These are phyloP conservation scores for Anableps anableps DNA, from an alignment of 2,797 vertebrate genomes.

Conservation along the genomic window DNA sequence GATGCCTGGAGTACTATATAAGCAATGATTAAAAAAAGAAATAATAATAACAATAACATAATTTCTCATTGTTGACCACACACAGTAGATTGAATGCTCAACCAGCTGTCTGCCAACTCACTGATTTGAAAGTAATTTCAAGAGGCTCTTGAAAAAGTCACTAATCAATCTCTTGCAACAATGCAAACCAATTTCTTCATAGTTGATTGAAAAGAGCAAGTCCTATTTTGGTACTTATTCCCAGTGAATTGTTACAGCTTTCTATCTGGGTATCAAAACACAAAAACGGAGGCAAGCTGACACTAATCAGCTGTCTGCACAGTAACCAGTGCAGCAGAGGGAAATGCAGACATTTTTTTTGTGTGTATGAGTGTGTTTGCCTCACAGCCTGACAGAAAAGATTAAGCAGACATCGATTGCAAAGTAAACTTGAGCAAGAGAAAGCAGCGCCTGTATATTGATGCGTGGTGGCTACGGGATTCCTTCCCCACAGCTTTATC, in stretches of 20 bases:
- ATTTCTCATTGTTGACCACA: slow-evolving; percentile 45
- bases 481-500: slow-evolving; percentile 69
- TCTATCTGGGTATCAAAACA: slow-evolving; percentile 67
- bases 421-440: slow-evolving; percentile 64
- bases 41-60: slow-evolving; percentile 17
- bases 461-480: slow-evolving; percentile 50
- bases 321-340: slow-evolving; percentile 60
- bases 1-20: slow-evolving; percentile 17
- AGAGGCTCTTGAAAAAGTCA: slow-evolving; percentile 60
- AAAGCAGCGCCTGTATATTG: slow-evolving; percentile 38
- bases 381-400: slow-evolving; percentile 49
- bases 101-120: slow-evolving; percentile 60
- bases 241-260: slow-evolving; percentile 57
- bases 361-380: slow-evolving; percentile 27
- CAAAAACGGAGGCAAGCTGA: slow-evolving; percentile 56
- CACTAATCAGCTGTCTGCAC: slow-evolving; percentile 65
- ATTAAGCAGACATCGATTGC: slow-evolving; percentile 55
- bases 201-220: slow-evolving; percentile 68
- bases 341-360: slow-evolving; percentile 42
- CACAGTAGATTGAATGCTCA: slow-evolving; percentile 44
- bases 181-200: slow-evolving; percentile 70
- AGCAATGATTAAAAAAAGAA: slow-evolving; percentile 35
- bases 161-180: slow-evolving; percentile 66
- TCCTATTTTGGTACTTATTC: slow-evolving; percentile 64
- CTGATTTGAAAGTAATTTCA: slow-evolving; percentile 66